Conservation (phyloP, 2,797 vertebrate genomes). For the Smutsia temminckii region DNA sequence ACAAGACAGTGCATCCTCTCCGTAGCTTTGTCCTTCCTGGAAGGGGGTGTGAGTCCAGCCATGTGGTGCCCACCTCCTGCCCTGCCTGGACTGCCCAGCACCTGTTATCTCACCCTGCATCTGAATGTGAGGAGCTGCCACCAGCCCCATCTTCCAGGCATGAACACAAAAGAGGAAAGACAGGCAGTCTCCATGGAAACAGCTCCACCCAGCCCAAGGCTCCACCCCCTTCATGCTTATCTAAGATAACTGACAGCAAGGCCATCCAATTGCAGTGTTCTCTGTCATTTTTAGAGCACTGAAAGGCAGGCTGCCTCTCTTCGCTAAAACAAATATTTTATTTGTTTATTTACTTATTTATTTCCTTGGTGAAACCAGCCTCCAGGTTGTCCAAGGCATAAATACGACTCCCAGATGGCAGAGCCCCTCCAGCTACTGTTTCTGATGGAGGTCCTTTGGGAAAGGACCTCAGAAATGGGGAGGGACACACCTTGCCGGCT, state of each 20-base stretch:
- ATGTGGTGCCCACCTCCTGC: background rate
- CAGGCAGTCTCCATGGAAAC: background rate
- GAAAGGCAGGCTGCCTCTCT: background rate
- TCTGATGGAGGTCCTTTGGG: too few relatives aligned
- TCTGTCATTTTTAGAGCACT: background rate
- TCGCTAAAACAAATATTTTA: background rate
- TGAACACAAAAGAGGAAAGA: background rate
- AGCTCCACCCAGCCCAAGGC: background rate
- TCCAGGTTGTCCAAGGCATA: background rate
- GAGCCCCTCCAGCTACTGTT: too few relatives aligned
- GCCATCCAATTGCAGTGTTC: background rate
- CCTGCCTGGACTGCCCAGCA: too few relatives aligned
- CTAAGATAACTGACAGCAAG: background rate
- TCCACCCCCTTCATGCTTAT: background rate
- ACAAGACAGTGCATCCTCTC: background rate
- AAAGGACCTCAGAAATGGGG: background rate
- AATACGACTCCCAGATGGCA: fast-evolving
- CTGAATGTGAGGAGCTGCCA: background rate
- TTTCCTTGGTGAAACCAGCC: background rate
- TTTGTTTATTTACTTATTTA: background rate
- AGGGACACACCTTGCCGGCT: background rate
- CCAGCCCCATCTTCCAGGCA: background rate
- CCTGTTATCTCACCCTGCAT: too few relatives aligned
- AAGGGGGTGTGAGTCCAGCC: background rate
- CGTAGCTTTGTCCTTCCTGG: background rate